Percentiles rank a stretch among this genome's conserved stretches.
These are phyloP conservation scores for Gryllus longicercus DNA, from an alignment of 2,888 invertebrate species.

Conservation along the genomic window DNA sequence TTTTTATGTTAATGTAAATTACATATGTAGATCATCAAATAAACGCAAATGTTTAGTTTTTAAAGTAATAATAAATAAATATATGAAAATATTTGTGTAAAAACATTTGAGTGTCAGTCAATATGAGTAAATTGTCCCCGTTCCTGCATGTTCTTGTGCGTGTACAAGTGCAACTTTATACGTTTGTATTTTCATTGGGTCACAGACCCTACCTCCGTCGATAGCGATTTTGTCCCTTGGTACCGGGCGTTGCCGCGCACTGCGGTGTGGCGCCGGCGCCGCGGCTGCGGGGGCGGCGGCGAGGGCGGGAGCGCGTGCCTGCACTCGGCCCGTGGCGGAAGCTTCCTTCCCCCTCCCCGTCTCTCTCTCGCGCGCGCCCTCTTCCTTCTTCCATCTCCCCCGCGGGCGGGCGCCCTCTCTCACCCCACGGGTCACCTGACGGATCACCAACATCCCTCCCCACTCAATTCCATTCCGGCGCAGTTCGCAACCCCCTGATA, in stretches of 20 bases:
- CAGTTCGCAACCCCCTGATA: conserved; percentile 10
- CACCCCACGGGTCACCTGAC: conserved; percentile 3
- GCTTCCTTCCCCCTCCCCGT: not conserved
- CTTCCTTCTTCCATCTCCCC: not conserved
- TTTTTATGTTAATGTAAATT: too few relatives aligned
- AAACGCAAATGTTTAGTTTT: too few relatives aligned
- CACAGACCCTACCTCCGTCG: too few relatives aligned
- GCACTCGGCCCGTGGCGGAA: not conserved
- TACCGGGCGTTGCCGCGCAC: too few relatives aligned
- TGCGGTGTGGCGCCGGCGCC: not conserved
- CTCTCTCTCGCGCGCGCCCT: not conserved
- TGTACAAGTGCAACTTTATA: rapidly evolving
- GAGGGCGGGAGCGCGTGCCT: not conserved
- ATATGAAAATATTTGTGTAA: too few relatives aligned
- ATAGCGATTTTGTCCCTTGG: too few relatives aligned
- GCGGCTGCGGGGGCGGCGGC: not conserved
- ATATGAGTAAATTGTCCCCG: too few relatives aligned
- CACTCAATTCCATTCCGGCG: conserved; percentile 10
- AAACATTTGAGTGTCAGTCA: too few relatives aligned
- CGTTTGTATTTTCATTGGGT: too few relatives aligned
- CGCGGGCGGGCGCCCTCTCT: not conserved
- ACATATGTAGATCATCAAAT: too few relatives aligned
- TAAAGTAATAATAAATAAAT: too few relatives aligned
- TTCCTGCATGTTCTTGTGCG: too few relatives aligned
- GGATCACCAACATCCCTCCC: conserved; percentile 17